Evolutionary conservation across 2,888 invertebrate genomes (phyloP).

Genomic region (Leuctra nigra): DNA sequence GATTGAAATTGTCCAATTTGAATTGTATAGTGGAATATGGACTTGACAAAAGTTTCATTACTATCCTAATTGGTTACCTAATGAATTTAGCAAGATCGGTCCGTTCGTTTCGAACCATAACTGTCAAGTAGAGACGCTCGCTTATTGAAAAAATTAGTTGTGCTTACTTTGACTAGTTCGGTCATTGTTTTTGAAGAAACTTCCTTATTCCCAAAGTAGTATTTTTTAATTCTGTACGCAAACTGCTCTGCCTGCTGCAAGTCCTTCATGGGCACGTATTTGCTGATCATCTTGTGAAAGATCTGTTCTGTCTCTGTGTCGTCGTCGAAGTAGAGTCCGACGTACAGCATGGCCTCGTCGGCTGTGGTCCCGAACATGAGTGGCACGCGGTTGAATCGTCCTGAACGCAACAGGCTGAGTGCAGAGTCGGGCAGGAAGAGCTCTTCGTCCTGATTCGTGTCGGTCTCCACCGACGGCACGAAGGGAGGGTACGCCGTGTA

Average conservation of each 20-base stretch:
- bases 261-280: constrained; percentile 32
- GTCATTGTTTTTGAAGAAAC: constrained; percentile 40
- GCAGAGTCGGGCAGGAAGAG: constrained; percentile 44
- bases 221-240: constrained; percentile 40
- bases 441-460: constrained; percentile 40
- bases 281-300: constrained; percentile 36
- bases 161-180: constrained; percentile 44
- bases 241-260: constrained; percentile 34
- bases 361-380: constrained; percentile 46
- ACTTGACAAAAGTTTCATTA: too few species aligned
- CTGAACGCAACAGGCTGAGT: constrained; percentile 39
- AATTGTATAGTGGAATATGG: too few species aligned
- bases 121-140: too few species aligned
- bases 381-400: constrained; percentile 45
- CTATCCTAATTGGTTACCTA: too few species aligned
- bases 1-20: too few species aligned
- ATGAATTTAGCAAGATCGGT: too few species aligned
- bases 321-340: neutral
- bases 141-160: too few species aligned
- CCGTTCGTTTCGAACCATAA: too few species aligned
- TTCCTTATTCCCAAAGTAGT: constrained; percentile 44
- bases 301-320: neutral
- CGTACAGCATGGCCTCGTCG: constrained; percentile 36
- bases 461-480: constrained; percentile 46
- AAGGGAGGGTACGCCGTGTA: constrained; percentile 33